These are phyloP conservation scores for Turdus rufiventris DNA, from an alignment of 2,113 vertebrate genomes.

Conservation along the genomic window DNA sequence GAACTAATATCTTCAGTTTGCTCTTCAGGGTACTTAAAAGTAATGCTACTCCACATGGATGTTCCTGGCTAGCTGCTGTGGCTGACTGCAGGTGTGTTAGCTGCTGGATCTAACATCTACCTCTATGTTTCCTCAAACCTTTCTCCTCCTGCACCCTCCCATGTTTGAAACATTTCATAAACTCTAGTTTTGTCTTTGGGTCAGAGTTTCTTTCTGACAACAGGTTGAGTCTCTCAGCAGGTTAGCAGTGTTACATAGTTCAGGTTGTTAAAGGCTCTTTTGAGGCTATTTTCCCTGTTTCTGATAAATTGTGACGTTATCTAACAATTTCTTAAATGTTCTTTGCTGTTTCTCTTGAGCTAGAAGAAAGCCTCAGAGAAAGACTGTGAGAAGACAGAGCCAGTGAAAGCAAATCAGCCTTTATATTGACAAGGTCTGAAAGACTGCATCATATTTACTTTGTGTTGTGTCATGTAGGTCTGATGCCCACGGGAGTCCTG, in stretches of 20 bases:
- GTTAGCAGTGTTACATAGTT: not conserved
- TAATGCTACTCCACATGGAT: not conserved
- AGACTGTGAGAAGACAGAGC: not conserved
- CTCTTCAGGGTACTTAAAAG: not conserved
- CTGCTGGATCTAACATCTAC: not conserved
- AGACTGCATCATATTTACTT: not conserved
- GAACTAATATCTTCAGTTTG: not conserved
- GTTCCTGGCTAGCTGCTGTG: not conserved
- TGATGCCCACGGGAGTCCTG: not conserved
- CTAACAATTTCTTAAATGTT: not conserved
- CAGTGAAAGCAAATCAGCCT: not conserved
- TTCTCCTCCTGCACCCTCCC: not conserved
- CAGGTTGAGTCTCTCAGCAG: not conserved
- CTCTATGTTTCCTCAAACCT: not conserved
- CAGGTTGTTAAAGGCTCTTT: not conserved
- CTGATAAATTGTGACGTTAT: fast-evolving
- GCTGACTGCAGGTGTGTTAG: not conserved
- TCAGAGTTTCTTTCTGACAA: not conserved
- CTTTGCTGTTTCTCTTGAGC: not conserved
- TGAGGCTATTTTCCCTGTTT: not conserved
- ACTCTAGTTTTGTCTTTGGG: not conserved
- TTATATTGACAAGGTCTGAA: not conserved
- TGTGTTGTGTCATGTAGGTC: not conserved
- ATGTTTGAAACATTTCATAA: not conserved
- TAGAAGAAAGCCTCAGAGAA: not conserved